phyloP scores from a whole-genome alignment of 2,888 invertebrate genomes.

The Brassicogethes aeneus region DNA sequence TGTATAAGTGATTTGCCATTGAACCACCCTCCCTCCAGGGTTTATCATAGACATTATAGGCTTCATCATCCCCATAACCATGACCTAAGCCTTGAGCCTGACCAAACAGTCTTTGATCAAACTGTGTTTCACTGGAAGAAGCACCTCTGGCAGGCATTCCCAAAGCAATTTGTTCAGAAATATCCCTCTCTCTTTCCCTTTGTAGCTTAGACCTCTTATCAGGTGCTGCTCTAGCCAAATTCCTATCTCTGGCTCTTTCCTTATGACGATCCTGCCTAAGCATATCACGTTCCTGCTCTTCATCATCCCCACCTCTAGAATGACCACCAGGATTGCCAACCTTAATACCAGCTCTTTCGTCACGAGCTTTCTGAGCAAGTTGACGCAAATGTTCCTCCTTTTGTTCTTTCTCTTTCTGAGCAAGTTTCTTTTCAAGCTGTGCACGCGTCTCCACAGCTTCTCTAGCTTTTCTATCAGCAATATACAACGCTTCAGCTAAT shows the following conservation, averaged over 20 bases:
- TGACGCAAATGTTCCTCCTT: constrained; percentile 91
- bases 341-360: constrained; percentile 82
- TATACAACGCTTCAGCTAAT: constrained; percentile 93
- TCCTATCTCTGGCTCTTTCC: constrained; percentile 86
- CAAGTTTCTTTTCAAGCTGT: constrained; percentile 90
- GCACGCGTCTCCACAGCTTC: constrained; percentile 97
- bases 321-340: constrained; percentile 26
- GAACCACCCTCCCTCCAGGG: constrained; percentile 91
- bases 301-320: constrained; percentile 44
- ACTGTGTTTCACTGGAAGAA: constrained; percentile 69
- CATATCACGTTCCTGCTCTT: constrained; percentile 73
- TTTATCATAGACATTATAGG: constrained; percentile 96
- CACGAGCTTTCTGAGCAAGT: constrained; percentile 91
- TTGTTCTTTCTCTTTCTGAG: constrained; percentile 96
- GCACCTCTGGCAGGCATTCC: constrained; percentile 81
- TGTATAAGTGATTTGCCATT: constrained; percentile 81
- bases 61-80: constrained; percentile 95
- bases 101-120: constrained; percentile 94
- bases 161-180: constrained; percentile 96
- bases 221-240: constrained; percentile 86
- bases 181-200: constrained; percentile 88
- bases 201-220: constrained; percentile 87
- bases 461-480: constrained; percentile 91
- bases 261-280: constrained; percentile 83
- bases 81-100: constrained; percentile 78